Percentiles rank a stretch among this genome's conserved stretches.
These are phyloP conservation scores for Capitella teleta DNA, from an alignment of 1,140 invertebrate genomes.

Conservation along the genomic window DNA sequence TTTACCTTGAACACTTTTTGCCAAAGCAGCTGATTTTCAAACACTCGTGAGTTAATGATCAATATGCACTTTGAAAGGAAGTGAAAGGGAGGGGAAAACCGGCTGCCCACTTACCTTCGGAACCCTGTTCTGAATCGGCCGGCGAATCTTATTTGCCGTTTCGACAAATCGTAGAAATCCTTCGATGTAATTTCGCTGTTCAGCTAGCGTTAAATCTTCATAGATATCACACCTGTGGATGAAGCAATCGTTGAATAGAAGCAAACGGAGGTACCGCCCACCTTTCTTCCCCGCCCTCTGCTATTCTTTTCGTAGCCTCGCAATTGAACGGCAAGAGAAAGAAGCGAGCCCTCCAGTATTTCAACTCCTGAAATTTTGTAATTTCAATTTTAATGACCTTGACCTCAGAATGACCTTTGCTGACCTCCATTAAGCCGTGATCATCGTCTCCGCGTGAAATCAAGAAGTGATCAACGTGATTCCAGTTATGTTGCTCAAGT, in stretches of 20 bases:
- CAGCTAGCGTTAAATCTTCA: slow-evolving; percentile 47
- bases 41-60: background rate
- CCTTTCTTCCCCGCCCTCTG: slow-evolving; percentile 41
- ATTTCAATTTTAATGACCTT: too few relatives aligned
- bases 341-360: slow-evolving; percentile 89
- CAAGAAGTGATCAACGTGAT: slow-evolving; percentile 92
- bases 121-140: slow-evolving; percentile 19
- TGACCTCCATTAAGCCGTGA: slow-evolving; percentile 70
- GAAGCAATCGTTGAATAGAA: background rate
- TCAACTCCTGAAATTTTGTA: slow-evolving; percentile 49
- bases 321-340: slow-evolving; percentile 61
- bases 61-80: background rate
- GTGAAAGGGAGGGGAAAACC: background rate
- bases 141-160: slow-evolving; percentile 70
- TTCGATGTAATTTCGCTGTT: slow-evolving; percentile 55
- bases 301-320: slow-evolving; percentile 40
- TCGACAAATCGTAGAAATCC: slow-evolving; percentile 80
- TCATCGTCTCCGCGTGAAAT: slow-evolving; percentile 84
- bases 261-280: background rate
- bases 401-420: too few relatives aligned
- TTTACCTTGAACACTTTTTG: too few relatives aligned
- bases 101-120: slow-evolving; percentile 4
- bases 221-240: slow-evolving; percentile 69
- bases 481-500: slow-evolving; percentile 94
- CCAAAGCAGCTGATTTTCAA: too few relatives aligned